Evolutionary conservation across 2,797 vertebrate genomes (phyloP), one percentile per base, ranked within the genome.

Genomic region (Nannoperca australis): DNA sequence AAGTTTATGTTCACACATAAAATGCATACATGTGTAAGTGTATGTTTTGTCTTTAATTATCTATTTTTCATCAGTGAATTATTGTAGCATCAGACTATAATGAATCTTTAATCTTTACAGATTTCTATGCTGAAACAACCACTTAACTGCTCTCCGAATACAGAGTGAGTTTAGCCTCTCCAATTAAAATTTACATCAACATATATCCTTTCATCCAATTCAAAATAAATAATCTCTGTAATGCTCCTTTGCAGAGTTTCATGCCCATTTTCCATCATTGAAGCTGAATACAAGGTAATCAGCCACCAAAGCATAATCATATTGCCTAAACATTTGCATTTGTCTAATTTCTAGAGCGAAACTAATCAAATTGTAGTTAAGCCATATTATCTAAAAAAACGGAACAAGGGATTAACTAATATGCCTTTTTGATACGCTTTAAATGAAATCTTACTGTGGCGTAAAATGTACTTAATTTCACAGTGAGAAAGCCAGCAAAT

Each of bases 271-370:
- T 0, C 53, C 51, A 47, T 5, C 17, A 38, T 86, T 81, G 50
- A 78, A 67, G 51, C 53, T 18, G 0, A 24, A 62, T 91, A 71
- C 76, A 83, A 86, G 90, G 92, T 93, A 90, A 88, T 11, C 15
- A 51, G 2, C 54, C 12, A 44, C 5, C 1, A 50, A 59, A 50
- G 3, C 22, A 47, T 7, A 12, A 65, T n/a, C 2, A 64, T 18
- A 27, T n/a, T 27, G 3, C 1, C 2, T 42, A 18, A 38, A 51
- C 22, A 13, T 60, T 64, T n/a, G 30, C 7, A 30, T 38, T 47
- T 49, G 11, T 22, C 7, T n/a, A 20, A 47, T 60, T 36, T 1
- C 3, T 45, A 34, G 36, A 45, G 12, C 9, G 32, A 56, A 53
- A 55, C 4, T 2, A 18, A 55, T 71, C 5, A 8, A 65, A 60